These are phyloP conservation scores for Apistogramma diplotaenia DNA, from an alignment of 2,113 vertebrate genomes.

Conservation along the genomic window DNA sequence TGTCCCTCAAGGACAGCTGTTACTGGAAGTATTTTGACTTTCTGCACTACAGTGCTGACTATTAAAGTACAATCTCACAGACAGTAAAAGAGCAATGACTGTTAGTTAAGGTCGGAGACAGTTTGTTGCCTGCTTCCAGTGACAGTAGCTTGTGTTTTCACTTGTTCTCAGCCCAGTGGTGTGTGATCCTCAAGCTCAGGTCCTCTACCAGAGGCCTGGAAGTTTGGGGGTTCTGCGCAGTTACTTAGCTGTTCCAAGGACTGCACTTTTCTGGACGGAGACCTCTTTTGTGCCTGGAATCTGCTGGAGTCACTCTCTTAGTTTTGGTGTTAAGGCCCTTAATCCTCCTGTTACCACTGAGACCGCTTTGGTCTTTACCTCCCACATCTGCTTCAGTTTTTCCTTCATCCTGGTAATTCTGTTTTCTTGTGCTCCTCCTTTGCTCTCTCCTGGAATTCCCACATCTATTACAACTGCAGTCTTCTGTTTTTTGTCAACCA, in stretches of 20 bases:
- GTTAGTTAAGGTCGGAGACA: background rate
- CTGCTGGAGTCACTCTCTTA: too few relatives aligned
- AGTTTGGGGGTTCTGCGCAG: too few relatives aligned
- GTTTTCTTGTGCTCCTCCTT: background rate
- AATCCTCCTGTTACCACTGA: background rate
- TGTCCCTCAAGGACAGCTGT: slow-evolving; percentile 49
- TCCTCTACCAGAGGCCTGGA: too few relatives aligned
- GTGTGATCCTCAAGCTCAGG: too few relatives aligned
- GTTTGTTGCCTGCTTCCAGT: background rate
- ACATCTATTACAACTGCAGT: background rate
- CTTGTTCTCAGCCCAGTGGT: too few relatives aligned
- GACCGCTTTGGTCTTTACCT: background rate
- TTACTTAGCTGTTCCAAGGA: too few relatives aligned
- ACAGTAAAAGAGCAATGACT: slow-evolving; percentile 15
- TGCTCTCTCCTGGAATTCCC: rapidly evolving
- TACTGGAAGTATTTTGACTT: slow-evolving; percentile 50
- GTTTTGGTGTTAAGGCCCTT: too few relatives aligned
- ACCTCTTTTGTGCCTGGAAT: too few relatives aligned
- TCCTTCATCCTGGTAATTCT: background rate
- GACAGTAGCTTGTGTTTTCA: background rate
- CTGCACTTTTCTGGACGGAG: too few relatives aligned
- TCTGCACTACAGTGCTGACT: background rate
- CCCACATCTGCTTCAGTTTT: background rate
- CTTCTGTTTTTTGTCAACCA: background rate
- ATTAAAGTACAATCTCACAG: background rate